These are phyloP conservation scores for Phylloscopus trochilus DNA, from an alignment of 2,113 vertebrate genomes.

Conservation along the genomic window DNA sequence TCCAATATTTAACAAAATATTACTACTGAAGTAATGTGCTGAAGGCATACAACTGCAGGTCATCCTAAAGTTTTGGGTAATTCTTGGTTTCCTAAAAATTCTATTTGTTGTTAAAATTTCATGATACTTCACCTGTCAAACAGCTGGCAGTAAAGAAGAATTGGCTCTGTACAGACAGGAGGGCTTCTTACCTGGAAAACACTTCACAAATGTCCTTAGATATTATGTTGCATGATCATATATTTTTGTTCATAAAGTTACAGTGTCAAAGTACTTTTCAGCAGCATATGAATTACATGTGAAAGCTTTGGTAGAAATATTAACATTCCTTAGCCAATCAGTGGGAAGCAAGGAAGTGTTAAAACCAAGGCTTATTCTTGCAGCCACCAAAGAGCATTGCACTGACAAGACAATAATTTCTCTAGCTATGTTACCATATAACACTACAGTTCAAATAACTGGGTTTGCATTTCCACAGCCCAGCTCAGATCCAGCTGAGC, in stretches of 20 bases:
- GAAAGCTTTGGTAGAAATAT: not conserved
- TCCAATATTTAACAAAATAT: not conserved
- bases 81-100: not conserved
- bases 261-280: not conserved
- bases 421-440: not conserved
- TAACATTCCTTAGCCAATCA: not conserved
- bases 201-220: not conserved
- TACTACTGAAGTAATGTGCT: not conserved
- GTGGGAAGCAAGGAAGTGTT: not conserved
- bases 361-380: not conserved
- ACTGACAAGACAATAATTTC: not conserved
- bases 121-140: accelerated
- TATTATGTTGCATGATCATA: not conserved
- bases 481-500: not conserved
- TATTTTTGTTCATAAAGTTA: not conserved
- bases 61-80: not conserved
- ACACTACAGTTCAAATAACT: not conserved
- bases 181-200: not conserved
- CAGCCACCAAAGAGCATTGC: not conserved
- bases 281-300: not conserved
- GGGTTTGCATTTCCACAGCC: not conserved
- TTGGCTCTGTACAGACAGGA: not conserved
- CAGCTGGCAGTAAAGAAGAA: not conserved
- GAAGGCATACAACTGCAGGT: not conserved
- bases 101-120: not conserved